Base-by-base conservation (phyloP, 2,888 invertebrate species). In the Labia minor region DNA sequence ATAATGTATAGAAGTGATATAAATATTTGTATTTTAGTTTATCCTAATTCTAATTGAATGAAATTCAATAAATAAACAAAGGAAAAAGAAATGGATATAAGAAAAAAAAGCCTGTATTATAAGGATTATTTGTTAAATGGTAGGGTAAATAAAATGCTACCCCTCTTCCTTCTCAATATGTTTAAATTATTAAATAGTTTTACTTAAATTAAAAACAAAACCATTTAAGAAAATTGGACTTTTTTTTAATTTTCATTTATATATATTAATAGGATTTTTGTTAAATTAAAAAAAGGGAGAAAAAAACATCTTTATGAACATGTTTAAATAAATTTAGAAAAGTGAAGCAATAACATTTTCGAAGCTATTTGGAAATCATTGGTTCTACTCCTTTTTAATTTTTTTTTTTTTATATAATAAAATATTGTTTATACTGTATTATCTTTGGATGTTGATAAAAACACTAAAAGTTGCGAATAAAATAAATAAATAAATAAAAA, bases 231-330 rank as follows among this genome's bases (percentile, higher is more conserved):
- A 49, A 49, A 49, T 49, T 49, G 49, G 49, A 14, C 16, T 49
- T 49, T 49, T 33, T 33, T 49, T 49, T 49, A 49, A 49, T 49
- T 49, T n/a, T 49, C 49, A 49, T 49, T 14, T 49, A 49, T 49
- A 49, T 49, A 49, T 49, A 8, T 49, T 49, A 49, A 8, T 49
- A 14, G 16, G 49, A 49, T 49, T 49, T 49, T 49, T 49, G 49
- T 14, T 49, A 49, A 49, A 49, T 49, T 49, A 49, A 49, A 49
- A 49, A 49, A n/a, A n/a, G n/a, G n/a, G n/a, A n/a, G n/a, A n/a
- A 49, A 49, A 49, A 49, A 16, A 49, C 6, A 49, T 10, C 16
- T 49, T 49, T 49, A 49, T 49, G 49, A 49, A 49, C 3, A 14
- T 16, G 16, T 49, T 49, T 49, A 49, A 8, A 14, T 49, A 49